phyloP scores from a whole-genome alignment of 2,113 vertebrate genomes.

The Engraulis encrasicolus region DNA sequence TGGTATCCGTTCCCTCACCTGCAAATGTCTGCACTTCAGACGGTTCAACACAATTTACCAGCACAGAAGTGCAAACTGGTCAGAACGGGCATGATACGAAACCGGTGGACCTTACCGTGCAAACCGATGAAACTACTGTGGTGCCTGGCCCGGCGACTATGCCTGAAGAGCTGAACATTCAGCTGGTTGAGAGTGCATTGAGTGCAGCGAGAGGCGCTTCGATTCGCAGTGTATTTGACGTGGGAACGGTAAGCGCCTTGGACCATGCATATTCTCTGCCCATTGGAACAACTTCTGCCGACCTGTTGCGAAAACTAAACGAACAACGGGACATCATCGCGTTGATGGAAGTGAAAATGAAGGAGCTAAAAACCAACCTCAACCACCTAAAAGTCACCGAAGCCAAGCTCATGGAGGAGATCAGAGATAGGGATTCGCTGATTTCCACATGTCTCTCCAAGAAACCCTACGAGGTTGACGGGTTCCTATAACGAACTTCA shows the following conservation, averaged over 20 bases:
- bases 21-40: slow-evolving; percentile 46
- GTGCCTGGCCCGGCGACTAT: slow-evolving; percentile 40
- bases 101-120: slow-evolving; percentile 79
- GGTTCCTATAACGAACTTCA: background rate
- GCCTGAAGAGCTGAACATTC: slow-evolving; percentile 39
- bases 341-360: slow-evolving; percentile 98
- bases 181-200: slow-evolving; percentile 4
- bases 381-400: slow-evolving; percentile 81
- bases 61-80: slow-evolving; percentile 43
- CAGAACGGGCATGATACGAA: slow-evolving; percentile 70
- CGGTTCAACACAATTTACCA: slow-evolving; percentile 19
- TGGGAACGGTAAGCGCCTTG: slow-evolving; percentile 34
- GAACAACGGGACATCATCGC: slow-evolving; percentile 97
- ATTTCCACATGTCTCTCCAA: slow-evolving; percentile 66
- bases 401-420: slow-evolving; percentile 81
- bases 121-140: slow-evolving; percentile 46
- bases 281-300: slow-evolving; percentile 91
- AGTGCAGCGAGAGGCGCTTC: slow-evolving; percentile 1
- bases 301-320: slow-evolving; percentile 93
- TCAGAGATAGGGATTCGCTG: slow-evolving; percentile 82
- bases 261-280: slow-evolving; percentile 96
- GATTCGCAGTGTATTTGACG: background rate
- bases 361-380: slow-evolving; percentile 87
- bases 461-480: slow-evolving; percentile 19
- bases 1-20: slow-evolving; percentile 22